phyloP scores from a whole-genome alignment of 1,140 invertebrate genomes.

The Scaptodrosophila lebanonensis region DNA sequence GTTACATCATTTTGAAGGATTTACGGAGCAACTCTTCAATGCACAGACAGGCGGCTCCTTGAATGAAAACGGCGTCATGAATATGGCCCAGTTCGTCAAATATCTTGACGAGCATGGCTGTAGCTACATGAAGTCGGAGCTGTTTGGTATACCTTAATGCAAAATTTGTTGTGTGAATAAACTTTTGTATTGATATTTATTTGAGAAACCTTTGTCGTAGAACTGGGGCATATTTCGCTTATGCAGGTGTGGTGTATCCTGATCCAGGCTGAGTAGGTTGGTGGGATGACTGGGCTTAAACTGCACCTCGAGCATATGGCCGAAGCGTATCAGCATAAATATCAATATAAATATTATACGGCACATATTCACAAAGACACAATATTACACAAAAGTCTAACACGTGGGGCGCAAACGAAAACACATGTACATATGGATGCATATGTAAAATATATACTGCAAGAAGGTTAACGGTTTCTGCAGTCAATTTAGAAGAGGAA shows the following conservation, averaged over 20 bases:
- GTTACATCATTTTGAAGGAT: slow-evolving; percentile 83
- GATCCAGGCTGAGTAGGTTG: slow-evolving; percentile 28
- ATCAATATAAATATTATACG: slow-evolving; percentile 35
- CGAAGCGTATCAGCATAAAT: not conserved
- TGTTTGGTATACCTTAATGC: slow-evolving; percentile 83
- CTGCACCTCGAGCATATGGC: slow-evolving; percentile 29
- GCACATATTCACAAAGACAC: slow-evolving; percentile 31
- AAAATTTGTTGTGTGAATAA: slow-evolving; percentile 37
- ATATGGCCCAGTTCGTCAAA: slow-evolving; percentile 84
- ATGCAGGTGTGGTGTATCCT: slow-evolving; percentile 29
- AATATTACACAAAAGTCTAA: slow-evolving; percentile 20
- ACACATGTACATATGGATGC: too few relatives aligned
- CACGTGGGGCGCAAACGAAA: slow-evolving; percentile 22
- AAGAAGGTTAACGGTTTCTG: too few relatives aligned
- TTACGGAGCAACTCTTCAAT: slow-evolving; percentile 84
- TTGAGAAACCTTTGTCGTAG: slow-evolving; percentile 60
- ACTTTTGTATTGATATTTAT: slow-evolving; percentile 25
- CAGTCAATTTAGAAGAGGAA: too few relatives aligned
- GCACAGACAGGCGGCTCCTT: slow-evolving; percentile 26
- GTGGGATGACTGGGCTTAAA: slow-evolving; percentile 47
- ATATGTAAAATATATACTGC: too few relatives aligned
- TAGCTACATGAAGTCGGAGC: slow-evolving; percentile 85
- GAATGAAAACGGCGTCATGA: slow-evolving; percentile 80
- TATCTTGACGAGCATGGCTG: slow-evolving; percentile 83
- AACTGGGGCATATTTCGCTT: slow-evolving; percentile 60